Percentiles rank a stretch among this genome's conserved stretches.
Conservation (phyloP, 37 sponge, comb jelly and placozoan genomes). For the Mnemiopsis leidyi region DNA sequence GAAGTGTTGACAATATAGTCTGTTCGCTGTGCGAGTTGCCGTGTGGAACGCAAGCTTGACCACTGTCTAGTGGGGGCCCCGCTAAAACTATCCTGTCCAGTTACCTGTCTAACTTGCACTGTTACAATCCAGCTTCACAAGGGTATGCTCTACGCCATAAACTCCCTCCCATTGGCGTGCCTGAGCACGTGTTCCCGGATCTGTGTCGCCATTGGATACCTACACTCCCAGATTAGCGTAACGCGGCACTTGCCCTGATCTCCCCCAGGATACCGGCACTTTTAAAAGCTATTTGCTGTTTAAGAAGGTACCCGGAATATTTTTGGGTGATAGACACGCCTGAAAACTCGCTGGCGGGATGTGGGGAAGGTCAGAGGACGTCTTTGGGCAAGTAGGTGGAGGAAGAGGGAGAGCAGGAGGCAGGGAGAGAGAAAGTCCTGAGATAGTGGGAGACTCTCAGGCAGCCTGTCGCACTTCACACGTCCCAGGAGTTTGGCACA, state of each 20-base stretch:
- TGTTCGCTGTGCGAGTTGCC: slow-evolving; percentile 53
- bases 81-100: slow-evolving; percentile 55
- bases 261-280: background rate
- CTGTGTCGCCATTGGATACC: background rate
- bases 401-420: background rate
- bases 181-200: background rate
- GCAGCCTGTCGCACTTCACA: background rate
- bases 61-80: slow-evolving; percentile 61
- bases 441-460: background rate
- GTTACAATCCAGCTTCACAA: slow-evolving; percentile 45
- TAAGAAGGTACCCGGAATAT: background rate
- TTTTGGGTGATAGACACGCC: background rate
- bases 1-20: slow-evolving; percentile 66
- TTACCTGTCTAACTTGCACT: slow-evolving; percentile 43
- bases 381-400: background rate
- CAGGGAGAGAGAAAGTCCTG: background rate
- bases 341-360: background rate
- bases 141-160: background rate
- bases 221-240: background rate
- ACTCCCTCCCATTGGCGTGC: background rate
- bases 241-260: background rate
- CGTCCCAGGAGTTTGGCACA: background rate
- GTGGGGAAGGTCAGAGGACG: background rate
- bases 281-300: background rate
- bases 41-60: slow-evolving; percentile 59